Base-by-base conservation (phyloP, 2,113 vertebrate genomes). In the Cyanoramphus novaezelandiae region DNA sequence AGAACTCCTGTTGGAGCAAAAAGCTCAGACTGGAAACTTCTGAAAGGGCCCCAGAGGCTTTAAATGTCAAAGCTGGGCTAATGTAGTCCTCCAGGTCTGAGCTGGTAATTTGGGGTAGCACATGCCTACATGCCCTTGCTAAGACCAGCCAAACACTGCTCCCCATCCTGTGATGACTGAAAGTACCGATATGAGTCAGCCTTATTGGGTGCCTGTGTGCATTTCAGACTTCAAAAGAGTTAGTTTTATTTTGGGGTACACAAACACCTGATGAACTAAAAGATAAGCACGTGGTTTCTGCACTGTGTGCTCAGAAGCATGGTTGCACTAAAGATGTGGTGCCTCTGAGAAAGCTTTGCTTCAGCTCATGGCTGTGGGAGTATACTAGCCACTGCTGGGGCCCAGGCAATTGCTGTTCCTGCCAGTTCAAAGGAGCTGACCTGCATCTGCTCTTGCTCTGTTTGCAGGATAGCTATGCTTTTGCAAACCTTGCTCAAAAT, bases 261-360 rank as follows among this genome's bases (percentile, higher is more conserved):
- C 27, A 70, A 86, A 49, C 71, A 82, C 5, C 44, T 4, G 2
- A 18, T 19, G 44, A 33, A 57, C 5, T 49, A 6, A 21, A 24
- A 60, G 29, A 37, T 25, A 3, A 81, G 71, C 14, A 3, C 14
- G 52, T 11, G 57, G 19, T 85, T 79, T 80, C 39, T 77, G 65
- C 43, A 43, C 17, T 0, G 5, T n/a, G 25, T 23, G 55, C 53
- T 74, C 39, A 25, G 50, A 21, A 57, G 53, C 41, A 50, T 29
- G 60, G 33, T 0, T 69, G 59, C 67, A 4, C 28, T 19, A 2
- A n/a, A 57, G 44, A 49, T 15, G n/a, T 0, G 2, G 4, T 10
- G 53, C 53, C 17, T 11, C 39, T 24, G 6, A 75, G 43, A 10
- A 85, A 49, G 76, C 60, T 67, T 57, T 81, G 75, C 71, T 62